These are phyloP conservation scores for Nasonia giraulti DNA, from an alignment of 1,140 invertebrate species.

Conservation along the genomic window DNA sequence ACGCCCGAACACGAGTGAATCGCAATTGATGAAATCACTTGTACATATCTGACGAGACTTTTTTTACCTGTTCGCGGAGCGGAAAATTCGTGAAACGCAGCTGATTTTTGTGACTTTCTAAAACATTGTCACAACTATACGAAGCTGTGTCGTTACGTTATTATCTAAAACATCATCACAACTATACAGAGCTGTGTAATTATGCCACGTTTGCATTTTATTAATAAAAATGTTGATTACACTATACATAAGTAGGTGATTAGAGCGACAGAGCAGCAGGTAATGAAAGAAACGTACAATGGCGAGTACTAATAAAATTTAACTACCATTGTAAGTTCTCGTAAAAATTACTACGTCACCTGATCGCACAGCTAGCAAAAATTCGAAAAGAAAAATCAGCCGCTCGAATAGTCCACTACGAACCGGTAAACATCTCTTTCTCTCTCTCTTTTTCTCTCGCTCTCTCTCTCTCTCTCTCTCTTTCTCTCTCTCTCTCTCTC, in stretches of 20 bases:
- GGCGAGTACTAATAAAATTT: too few species aligned
- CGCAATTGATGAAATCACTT: slow-evolving; percentile 10
- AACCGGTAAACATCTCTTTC: neutral
- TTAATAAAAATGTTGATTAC: too few species aligned
- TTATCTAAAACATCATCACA: neutral
- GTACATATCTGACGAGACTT: slow-evolving; percentile 19
- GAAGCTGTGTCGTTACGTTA: neutral
- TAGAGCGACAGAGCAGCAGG: too few species aligned
- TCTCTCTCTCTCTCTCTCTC: too few species aligned
- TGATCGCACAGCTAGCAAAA: neutral
- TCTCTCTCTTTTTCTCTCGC: too few species aligned
- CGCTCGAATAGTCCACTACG: neutral
- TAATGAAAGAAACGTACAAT: too few species aligned
- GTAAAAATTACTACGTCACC: neutral
- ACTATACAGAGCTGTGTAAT: neutral
- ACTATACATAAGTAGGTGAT: too few species aligned
- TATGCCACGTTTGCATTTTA: neutral
- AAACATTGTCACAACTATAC: neutral
- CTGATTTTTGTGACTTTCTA: slow-evolving; percentile 27
- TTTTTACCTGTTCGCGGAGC: slow-evolving; percentile 27
- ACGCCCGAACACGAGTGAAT: neutral
- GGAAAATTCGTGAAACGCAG: slow-evolving; percentile 31
- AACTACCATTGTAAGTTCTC: neutral
- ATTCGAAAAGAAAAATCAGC: too few species aligned
- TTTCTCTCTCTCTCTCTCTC: too few species aligned